Percentiles rank a stretch among this genome's conserved stretches.
Conservation (phyloP, 2,888 invertebrate species). For the Agrotis segetum region DNA sequence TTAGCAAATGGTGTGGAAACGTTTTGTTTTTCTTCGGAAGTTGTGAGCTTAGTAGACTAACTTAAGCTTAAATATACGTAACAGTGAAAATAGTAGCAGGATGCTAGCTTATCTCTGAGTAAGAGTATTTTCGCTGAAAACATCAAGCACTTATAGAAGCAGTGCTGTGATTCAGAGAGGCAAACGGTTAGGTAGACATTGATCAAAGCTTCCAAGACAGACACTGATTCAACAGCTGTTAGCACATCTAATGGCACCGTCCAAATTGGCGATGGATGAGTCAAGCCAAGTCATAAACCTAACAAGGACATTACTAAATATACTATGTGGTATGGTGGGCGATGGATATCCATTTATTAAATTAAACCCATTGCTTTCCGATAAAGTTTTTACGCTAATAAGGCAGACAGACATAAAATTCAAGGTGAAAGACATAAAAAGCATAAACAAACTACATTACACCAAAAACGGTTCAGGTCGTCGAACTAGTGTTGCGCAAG, state of each 20-base stretch:
- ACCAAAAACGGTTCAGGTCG: conserved; percentile 53
- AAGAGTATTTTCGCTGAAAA: conserved; percentile 20
- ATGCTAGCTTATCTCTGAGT: conserved; percentile 20
- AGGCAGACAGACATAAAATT: conserved; percentile 39
- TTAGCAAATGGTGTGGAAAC: conserved; percentile 19
- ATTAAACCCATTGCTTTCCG: conserved; percentile 26
- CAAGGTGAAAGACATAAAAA: conserved; percentile 65
- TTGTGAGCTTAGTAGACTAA: conserved; percentile 2
- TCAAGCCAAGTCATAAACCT: conserved; percentile 46
- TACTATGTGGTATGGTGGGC: conserved; percentile 43
- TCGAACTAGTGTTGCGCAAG: conserved; percentile 71
- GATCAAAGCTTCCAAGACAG: conserved; percentile 31
- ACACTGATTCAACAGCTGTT: conserved; percentile 25
- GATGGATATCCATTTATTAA: conserved; percentile 17
- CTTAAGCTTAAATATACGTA: background rate
- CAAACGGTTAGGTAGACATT: conserved; percentile 24
- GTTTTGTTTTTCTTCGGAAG: conserved; percentile 27
- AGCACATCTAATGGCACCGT: conserved; percentile 29
- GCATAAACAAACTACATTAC: conserved; percentile 57
- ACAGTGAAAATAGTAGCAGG: conserved; percentile 27
- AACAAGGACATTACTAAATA: conserved; percentile 44
- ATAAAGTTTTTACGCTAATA: conserved; percentile 31
- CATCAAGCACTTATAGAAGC: background rate
- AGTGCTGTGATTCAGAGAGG: conserved; percentile 13
- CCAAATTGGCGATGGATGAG: conserved; percentile 40